These are phyloP conservation scores for Gallirallus australis DNA, from an alignment of 2,797 vertebrate species.

Conservation along the genomic window DNA sequence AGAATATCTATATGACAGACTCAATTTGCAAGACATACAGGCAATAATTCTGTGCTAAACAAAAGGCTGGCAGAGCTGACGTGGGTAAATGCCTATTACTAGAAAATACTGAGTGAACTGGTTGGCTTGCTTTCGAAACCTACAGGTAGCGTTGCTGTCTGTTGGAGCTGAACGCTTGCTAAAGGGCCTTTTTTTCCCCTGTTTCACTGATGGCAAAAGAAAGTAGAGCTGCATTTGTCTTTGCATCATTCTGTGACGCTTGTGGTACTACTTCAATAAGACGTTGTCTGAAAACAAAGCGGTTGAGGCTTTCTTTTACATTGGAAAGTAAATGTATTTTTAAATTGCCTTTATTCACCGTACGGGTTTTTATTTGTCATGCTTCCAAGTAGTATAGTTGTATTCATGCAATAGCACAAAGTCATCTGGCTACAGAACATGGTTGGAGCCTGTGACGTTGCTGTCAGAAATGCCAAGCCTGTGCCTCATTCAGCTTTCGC, in stretches of 20 bases:
- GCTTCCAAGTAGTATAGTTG: background rate
- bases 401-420: background rate
- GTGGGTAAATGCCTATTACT: constrained; percentile 1
- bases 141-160: background rate
- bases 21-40: background rate
- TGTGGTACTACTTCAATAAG: background rate
- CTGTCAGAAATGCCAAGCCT: background rate
- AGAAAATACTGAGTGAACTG: constrained; percentile 12
- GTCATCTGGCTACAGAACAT: background rate
- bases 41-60: background rate
- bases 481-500: background rate
- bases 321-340: background rate
- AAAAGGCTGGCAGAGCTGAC: background rate
- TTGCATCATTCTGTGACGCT: background rate
- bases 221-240: background rate
- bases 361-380: background rate
- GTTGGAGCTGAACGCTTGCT: background rate
- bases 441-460: background rate
- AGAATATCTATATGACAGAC: background rate
- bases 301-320: background rate
- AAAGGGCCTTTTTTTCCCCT: background rate
- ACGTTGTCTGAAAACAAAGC: background rate
- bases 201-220: background rate
- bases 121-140: constrained; percentile 41
- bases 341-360: background rate